Percentiles rank a stretch among this genome's conserved stretches.
Evolutionary conservation across 2,113 vertebrate species (phyloP).

Genomic region (Progne subis): DNA sequence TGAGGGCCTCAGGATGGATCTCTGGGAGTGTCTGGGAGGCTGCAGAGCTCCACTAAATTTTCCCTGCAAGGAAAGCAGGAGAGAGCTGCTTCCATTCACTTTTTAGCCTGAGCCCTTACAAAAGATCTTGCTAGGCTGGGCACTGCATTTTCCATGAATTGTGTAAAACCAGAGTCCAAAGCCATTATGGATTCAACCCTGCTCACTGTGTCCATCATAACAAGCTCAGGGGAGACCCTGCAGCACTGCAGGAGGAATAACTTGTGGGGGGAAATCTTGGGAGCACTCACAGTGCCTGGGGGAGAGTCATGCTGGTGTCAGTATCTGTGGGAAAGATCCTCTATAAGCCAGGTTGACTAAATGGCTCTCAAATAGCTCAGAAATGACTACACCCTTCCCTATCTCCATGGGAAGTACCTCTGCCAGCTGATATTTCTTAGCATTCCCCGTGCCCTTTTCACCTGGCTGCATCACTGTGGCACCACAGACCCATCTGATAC

Average conservation of each 20-base stretch:
- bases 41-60: neutral
- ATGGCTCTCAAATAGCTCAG: neutral
- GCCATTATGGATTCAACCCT: neutral
- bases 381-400: neutral
- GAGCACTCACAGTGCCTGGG: neutral
- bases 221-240: neutral
- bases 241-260: neutral
- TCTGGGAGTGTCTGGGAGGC: neutral
- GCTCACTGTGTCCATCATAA: neutral
- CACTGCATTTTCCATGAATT: fast-evolving
- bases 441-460: neutral
- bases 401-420: neutral
- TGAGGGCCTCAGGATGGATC: neutral
- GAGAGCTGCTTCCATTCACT: neutral
- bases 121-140: neutral
- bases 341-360: neutral
- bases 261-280: neutral
- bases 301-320: no score
- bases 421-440: fast-evolving
- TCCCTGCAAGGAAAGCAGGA: neutral
- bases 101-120: neutral
- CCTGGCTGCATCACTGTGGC: neutral
- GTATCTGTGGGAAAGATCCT: neutral
- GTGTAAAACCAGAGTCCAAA: neutral
- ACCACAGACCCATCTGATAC: neutral